These are phyloP conservation scores for Dichetophora obliterata DNA, from an alignment of 2,888 invertebrate genomes.

Conservation along the genomic window DNA sequence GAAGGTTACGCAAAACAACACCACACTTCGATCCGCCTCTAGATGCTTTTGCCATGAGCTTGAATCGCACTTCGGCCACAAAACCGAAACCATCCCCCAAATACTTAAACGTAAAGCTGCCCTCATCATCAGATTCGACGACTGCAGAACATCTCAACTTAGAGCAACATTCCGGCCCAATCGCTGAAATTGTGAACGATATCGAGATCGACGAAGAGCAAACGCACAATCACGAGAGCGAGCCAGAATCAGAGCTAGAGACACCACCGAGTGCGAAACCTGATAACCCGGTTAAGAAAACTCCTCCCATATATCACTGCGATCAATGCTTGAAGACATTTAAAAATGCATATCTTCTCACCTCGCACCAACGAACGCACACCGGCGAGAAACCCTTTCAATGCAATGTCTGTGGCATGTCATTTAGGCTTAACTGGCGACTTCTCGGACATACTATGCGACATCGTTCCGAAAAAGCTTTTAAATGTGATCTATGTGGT, in stretches of 20 bases:
- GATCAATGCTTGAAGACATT: constrained; percentile 60
- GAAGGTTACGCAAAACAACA: background rate
- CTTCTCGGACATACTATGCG: constrained; percentile 63
- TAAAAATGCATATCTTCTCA: constrained; percentile 59
- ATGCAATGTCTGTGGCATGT: constrained; percentile 60
- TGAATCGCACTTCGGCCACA: constrained; percentile 14
- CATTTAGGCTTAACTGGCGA: constrained; percentile 64
- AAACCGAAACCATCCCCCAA: constrained; percentile 8
- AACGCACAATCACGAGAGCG: background rate
- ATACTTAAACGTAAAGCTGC: constrained; percentile 14
- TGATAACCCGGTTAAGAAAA: background rate
- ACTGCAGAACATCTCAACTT: background rate
- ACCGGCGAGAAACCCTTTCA: constrained; percentile 66
- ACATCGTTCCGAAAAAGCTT: constrained; percentile 64
- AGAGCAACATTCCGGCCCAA: too few species aligned
- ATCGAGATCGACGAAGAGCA: background rate
- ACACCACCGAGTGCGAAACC: background rate
- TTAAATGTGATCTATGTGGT: constrained; percentile 61
- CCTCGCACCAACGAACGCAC: constrained; percentile 64
- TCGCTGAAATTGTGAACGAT: too few species aligned
- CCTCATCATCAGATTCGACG: constrained; percentile 34
- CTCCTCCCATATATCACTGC: constrained; percentile 52
- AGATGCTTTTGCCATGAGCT: background rate
- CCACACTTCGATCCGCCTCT: background rate
- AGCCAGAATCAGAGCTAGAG: background rate